phyloP scores from a whole-genome alignment of 2,113 vertebrate species.

The Trematocara macrostoma region DNA sequence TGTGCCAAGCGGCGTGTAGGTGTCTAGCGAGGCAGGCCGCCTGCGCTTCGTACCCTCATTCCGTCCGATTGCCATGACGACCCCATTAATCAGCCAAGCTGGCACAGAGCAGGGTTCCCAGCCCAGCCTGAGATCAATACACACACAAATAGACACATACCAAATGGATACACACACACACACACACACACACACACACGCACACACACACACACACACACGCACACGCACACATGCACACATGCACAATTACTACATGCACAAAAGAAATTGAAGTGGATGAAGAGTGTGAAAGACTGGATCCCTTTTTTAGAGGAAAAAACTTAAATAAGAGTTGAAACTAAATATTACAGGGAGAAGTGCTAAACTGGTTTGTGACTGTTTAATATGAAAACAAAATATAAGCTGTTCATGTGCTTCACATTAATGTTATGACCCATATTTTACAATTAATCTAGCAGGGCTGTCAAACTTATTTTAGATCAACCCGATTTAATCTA shows the following conservation, averaged over 20 bases:
- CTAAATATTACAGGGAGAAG: not conserved
- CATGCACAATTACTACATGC: constrained; percentile 1
- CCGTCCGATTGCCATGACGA: constrained; percentile 96
- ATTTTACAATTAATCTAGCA: not conserved
- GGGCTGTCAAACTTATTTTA: not conserved
- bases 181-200: not conserved
- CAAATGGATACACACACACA: constrained; percentile 10
- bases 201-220: constrained; percentile 2
- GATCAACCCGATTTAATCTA: not conserved
- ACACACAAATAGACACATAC: constrained; percentile 69
- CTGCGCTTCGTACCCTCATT: constrained; percentile 93
- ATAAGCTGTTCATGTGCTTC: not conserved
- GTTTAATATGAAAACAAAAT: not conserved
- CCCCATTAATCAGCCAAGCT: constrained; percentile 99
- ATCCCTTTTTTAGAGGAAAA: not conserved
- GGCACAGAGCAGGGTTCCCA: constrained; percentile 92
- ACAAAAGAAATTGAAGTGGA: not conserved
- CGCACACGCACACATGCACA: not conserved
- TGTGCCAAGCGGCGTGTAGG: constrained; percentile 75
- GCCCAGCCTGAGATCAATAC: constrained; percentile 98
- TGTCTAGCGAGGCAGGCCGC: constrained; percentile 81
- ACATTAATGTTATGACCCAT: not conserved
- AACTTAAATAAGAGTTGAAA: not conserved
- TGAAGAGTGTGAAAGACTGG: not conserved
- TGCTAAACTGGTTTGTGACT: not conserved